phyloP scores from a whole-genome alignment of 2,797 vertebrate species.

The Tinamus major region DNA sequence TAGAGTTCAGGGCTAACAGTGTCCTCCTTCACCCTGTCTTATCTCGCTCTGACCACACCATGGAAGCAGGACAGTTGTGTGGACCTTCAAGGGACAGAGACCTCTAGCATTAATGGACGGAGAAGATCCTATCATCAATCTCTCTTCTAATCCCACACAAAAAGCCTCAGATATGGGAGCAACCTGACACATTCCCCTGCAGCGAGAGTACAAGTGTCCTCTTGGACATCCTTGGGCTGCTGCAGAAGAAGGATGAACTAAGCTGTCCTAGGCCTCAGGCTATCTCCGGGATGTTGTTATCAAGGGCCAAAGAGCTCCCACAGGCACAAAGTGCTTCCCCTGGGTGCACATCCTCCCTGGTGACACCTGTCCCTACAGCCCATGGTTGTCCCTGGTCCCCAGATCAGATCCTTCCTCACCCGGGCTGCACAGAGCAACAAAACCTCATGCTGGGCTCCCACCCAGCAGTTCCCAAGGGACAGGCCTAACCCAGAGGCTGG shows the following conservation, averaged over 20 bases:
- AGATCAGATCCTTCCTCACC: neutral
- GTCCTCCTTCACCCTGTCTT: neutral
- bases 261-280: accelerated
- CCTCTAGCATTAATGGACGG: neutral
- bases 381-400: too few species aligned
- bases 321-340: neutral
- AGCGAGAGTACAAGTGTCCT: neutral
- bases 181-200: accelerated
- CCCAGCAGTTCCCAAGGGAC: neutral
- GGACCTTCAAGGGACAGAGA: neutral
- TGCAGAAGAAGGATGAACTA: neutral
- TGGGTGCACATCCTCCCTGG: too few species aligned
- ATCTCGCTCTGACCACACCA: neutral
- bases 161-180: neutral
- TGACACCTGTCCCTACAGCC: too few species aligned
- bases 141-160: neutral
- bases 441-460: neutral
- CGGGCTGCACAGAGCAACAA: accelerated
- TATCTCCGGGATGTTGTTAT: neutral
- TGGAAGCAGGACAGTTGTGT: neutral
- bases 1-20: neutral
- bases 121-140: neutral
- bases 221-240: neutral
- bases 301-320: neutral
- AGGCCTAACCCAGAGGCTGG: neutral